These are phyloP conservation scores for Parnassius orleans DNA, from an alignment of 2,888 invertebrate genomes.

Conservation along the genomic window DNA sequence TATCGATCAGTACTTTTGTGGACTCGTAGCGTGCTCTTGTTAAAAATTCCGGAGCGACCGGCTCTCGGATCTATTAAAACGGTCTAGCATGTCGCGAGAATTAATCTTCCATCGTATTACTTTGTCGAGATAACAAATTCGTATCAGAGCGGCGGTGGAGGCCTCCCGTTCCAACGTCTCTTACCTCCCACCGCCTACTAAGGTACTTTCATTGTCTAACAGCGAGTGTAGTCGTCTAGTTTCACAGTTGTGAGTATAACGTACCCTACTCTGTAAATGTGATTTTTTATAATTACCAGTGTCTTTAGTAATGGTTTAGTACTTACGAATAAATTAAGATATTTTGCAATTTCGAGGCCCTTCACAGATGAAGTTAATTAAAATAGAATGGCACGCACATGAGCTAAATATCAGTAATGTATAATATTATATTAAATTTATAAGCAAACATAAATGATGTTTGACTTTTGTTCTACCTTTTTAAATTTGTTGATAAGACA, in stretches of 20 bases:
- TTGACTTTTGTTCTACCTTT: too few relatives aligned
- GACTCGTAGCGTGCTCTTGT: neutral
- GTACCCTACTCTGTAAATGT: slow-evolving; percentile 18
- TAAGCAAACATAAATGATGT: too few relatives aligned
- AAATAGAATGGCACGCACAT: too few relatives aligned
- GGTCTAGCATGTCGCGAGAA: slow-evolving; percentile 48
- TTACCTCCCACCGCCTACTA: slow-evolving; percentile 27
- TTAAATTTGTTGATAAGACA: too few relatives aligned
- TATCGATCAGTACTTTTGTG: too few relatives aligned
- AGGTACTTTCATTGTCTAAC: slow-evolving; percentile 35
- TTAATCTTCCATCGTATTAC: slow-evolving; percentile 58
- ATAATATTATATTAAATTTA: too few relatives aligned
- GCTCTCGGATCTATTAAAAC: slow-evolving; percentile 33
- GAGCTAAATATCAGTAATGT: too few relatives aligned
- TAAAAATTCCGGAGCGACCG: slow-evolving; percentile 28
- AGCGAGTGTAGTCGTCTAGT: slow-evolving; percentile 27
- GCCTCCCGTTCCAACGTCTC: slow-evolving; percentile 26
- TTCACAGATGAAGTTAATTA: too few relatives aligned
- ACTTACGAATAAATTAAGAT: neutral
- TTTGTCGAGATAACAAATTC: slow-evolving; percentile 59
- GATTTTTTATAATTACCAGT: neutral
- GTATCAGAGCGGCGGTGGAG: slow-evolving; percentile 34
- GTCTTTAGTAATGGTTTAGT: too few relatives aligned
- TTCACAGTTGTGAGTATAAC: slow-evolving; percentile 14
- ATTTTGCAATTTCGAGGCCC: too few relatives aligned